Conservation (phyloP, 1,140 invertebrate species). For the Eciton burchellii region DNA sequence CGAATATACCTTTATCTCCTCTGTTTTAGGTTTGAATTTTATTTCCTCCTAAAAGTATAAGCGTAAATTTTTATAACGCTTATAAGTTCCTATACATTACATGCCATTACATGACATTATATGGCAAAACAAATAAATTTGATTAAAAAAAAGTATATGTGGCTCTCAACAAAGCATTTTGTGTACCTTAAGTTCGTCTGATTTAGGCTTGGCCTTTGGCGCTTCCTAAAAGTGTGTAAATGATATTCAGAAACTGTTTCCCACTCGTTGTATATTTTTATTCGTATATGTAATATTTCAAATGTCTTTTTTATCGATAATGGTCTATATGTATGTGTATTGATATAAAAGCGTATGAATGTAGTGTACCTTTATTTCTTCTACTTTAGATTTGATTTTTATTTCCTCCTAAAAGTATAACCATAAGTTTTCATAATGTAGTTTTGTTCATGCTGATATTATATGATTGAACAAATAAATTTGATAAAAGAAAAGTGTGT, state of each 20-base stretch:
- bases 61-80: constrained; percentile 3
- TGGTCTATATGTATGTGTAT: neutral
- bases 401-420: constrained; percentile 66
- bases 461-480: neutral
- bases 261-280: neutral
- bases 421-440: constrained; percentile 16
- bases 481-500: neutral
- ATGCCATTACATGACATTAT: neutral
- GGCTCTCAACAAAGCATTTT: constrained; percentile 10
- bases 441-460: neutral
- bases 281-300: neutral
- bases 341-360: neutral
- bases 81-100: too few relatives aligned
- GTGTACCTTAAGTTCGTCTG: constrained; percentile 79
- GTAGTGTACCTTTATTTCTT: constrained; percentile 72
- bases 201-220: constrained; percentile 73
- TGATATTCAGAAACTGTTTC: constrained; percentile 25
- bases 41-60: constrained; percentile 71
- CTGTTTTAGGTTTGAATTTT: constrained; percentile 76
- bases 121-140: neutral
- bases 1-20: constrained; percentile 77
- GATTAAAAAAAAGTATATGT: neutral
- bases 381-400: constrained; percentile 54
- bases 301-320: neutral
- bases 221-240: constrained; percentile 65